Base-by-base conservation (phyloP, 2,888 invertebrate species). In the Oligia fasciuncula region DNA sequence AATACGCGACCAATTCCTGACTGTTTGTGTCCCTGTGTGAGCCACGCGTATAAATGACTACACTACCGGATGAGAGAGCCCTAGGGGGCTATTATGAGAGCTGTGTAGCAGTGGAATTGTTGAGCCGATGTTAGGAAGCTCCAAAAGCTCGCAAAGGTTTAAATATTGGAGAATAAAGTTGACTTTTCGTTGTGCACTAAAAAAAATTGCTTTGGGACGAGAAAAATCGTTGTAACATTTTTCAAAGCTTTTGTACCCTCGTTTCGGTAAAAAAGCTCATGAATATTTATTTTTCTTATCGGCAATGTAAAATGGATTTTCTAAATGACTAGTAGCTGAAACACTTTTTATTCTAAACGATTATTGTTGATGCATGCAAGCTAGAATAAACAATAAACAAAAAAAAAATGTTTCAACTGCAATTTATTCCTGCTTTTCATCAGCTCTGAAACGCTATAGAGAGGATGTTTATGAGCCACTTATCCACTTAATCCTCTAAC, bases 1-100 rank as follows among this genome's bases (percentile, higher is more conserved):
- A 81, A 80, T 77, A 75, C 73, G 77, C 72, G 51, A 79, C 73
- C 84, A 86, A 85, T 85, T 77, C 68, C 66, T 71, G 29, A 49
- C 66, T 63, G 40, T 80, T 51, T 63, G 51, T 81, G 46, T 67
- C 40, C n/a, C 29, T 49, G n/a, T 65, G 35, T 75, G 65, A 73
- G 40, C 46, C 57, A 40, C 43, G 60, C 40, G 35, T 46, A 71
- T 71, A 78, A 72, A 77, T 82, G 46, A 60, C 62, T n/a, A 49
- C 49, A 63, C 71, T 72, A 17, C 54, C 29, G 29, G 1, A 4
- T 70, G 40, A 49, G 2, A 4, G 17, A 35, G 29, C 70, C 46
- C 29, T 17, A 40, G 54, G 40, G 70, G 57, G 1, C 66, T 83
- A 71, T 77, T 81, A 49, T 4, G 19, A 17, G 4, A 17, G 29